These are phyloP conservation scores for Tryphoninae sp. DNA, from an alignment of 2,888 invertebrate genomes.

Conservation along the genomic window DNA sequence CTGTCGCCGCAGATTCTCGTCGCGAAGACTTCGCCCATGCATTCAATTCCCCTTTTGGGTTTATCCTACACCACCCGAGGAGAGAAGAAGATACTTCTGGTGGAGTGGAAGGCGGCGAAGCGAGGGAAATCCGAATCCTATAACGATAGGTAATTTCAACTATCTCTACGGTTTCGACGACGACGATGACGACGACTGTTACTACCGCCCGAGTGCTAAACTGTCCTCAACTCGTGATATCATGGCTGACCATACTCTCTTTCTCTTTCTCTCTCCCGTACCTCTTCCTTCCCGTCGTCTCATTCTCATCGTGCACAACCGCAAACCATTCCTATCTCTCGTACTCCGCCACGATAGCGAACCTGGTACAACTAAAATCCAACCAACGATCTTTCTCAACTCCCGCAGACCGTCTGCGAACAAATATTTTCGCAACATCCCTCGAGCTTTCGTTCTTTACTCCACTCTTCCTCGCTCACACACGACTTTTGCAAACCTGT, in stretches of 20 bases:
- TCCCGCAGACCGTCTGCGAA: conserved; percentile 23
- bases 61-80: conserved; percentile 10
- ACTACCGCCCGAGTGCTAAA: conserved; percentile 54
- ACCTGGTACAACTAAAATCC: not conserved
- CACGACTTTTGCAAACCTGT: too few relatives aligned
- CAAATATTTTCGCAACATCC: conserved; percentile 50
- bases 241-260: conserved; percentile 44
- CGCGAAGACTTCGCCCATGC: conserved; percentile 30
- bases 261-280: not conserved
- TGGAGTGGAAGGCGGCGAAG: not conserved
- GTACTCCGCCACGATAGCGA: not conserved
- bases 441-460: conserved; percentile 29
- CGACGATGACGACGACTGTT: conserved; percentile 11
- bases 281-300: conserved; percentile 6
- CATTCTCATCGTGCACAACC: conserved; percentile 35
- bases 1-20: conserved; percentile 19
- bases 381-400: conserved; percentile 34
- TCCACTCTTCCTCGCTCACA: not conserved
- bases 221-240: conserved; percentile 60
- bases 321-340: conserved; percentile 47
- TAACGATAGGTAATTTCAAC: conserved; percentile 58
- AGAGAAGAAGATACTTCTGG: not conserved
- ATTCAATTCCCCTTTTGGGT: conserved; percentile 27
- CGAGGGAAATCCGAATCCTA: conserved; percentile 51
- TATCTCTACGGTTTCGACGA: conserved; percentile 34